Conservation (phyloP, 2,113 vertebrate genomes). For the Brienomyrus longianalis region DNA sequence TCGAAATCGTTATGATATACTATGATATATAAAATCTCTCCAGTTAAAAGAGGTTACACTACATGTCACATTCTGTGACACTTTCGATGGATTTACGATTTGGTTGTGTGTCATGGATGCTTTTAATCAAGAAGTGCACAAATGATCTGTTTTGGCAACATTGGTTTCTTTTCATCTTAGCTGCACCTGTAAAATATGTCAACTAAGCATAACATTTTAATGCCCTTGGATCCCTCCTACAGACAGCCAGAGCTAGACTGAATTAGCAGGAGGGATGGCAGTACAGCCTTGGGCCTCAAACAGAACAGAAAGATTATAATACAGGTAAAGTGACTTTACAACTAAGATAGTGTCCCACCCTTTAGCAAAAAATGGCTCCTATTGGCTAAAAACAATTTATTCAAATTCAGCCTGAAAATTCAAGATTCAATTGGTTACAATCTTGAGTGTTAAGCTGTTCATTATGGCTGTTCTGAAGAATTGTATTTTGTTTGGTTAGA, state of each 20-base stretch:
- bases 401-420: background rate
- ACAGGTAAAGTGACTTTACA: background rate
- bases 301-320: background rate
- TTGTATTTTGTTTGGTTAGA: no score
- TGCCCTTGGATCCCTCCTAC: background rate
- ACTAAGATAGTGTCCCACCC: background rate
- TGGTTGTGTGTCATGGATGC: background rate
- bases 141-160: background rate
- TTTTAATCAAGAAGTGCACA: no score
- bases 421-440: background rate
- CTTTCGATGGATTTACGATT: background rate
- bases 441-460: background rate
- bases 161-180: background rate
- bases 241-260: background rate
- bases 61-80: background rate
- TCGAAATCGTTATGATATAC: background rate
- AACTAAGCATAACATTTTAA: background rate
- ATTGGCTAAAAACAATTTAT: background rate
- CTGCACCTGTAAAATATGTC: background rate
- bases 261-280: background rate
- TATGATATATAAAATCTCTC: background rate
- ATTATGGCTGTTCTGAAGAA: background rate
- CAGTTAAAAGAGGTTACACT: background rate
- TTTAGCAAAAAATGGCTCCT: background rate
- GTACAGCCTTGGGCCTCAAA: background rate